Percentiles rank a stretch among this genome's conserved stretches.
These are phyloP conservation scores for Rhagium mordax DNA, from an alignment of 2,888 invertebrate species.

Conservation along the genomic window DNA sequence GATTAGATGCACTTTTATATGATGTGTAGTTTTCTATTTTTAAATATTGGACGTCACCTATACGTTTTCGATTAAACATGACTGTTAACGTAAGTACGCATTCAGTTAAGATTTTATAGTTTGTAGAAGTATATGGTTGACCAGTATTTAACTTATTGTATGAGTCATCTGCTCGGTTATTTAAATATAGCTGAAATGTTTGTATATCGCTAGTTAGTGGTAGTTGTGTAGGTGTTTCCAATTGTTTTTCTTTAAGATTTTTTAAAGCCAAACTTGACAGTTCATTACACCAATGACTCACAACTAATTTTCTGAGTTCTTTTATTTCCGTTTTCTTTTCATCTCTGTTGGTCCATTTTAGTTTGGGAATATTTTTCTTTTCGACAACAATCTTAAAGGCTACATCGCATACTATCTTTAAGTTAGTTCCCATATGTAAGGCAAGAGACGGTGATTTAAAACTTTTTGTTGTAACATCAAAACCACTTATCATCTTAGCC, in stretches of 20 bases:
- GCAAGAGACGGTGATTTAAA: slow-evolving; percentile 46
- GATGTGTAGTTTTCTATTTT: slow-evolving; percentile 22
- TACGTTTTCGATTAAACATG: slow-evolving; percentile 47
- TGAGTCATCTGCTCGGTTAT: not conserved
- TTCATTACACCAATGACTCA: slow-evolving; percentile 52
- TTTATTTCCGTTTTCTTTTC: slow-evolving; percentile 38
- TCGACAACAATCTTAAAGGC: slow-evolving; percentile 44
- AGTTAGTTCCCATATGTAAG: slow-evolving; percentile 41
- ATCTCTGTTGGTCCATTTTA: slow-evolving; percentile 27
- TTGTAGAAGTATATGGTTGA: not conserved
- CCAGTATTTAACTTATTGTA: not conserved
- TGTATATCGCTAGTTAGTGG: not conserved
- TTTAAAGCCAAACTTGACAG: slow-evolving; percentile 53
- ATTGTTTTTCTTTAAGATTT: slow-evolving; percentile 47
- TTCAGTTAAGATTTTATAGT: slow-evolving; percentile 47
- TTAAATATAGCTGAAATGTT: not conserved
- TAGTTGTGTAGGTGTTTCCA: not conserved
- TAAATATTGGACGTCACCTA: slow-evolving; percentile 42
- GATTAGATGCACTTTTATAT: not conserved
- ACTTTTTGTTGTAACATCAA: slow-evolving; percentile 34
- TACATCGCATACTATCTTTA: slow-evolving; percentile 41
- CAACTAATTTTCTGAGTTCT: slow-evolving; percentile 38
- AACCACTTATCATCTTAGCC: slow-evolving; percentile 44
- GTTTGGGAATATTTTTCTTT: slow-evolving; percentile 34
- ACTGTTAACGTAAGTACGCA: slow-evolving; percentile 35